These are phyloP conservation scores for Hylyphantes graminicola DNA, from an alignment of 1,140 invertebrate species.

Conservation along the genomic window DNA sequence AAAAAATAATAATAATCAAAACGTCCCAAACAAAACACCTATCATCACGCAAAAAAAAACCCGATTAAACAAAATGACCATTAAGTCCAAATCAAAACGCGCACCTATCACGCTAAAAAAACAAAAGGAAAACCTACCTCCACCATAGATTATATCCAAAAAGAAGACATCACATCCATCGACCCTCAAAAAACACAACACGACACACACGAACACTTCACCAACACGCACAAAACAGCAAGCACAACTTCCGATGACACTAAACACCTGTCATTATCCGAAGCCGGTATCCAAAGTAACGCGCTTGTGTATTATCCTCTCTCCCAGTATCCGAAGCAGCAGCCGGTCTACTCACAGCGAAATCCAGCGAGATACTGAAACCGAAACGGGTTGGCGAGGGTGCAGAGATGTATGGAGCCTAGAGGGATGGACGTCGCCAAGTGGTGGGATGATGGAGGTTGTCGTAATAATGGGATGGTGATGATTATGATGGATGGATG, in stretches of 20 bases:
- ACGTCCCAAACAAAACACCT: no score
- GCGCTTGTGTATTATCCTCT: neutral
- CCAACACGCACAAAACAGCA: constrained; percentile 14
- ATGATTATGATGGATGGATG: no score
- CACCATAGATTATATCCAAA: neutral
- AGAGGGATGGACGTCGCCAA: no score
- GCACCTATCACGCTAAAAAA: neutral
- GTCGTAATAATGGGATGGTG: no score
- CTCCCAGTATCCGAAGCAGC: constrained; percentile 4
- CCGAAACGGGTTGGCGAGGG: no score
- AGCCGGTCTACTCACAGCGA: no score
- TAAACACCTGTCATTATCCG: constrained; percentile 33
- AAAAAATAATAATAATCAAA: no score
- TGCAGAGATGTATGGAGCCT: no score
- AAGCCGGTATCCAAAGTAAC: constrained; percentile 6
- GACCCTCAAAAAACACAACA: neutral
- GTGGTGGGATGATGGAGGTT: no score
- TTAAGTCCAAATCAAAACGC: neutral
- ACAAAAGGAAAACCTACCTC: neutral
- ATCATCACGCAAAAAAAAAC: no score
- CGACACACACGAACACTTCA: constrained; percentile 10
- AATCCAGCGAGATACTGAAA: no score
- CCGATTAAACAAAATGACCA: neutral
- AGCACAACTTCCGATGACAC: constrained; percentile 17
- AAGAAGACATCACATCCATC: neutral